Base-by-base conservation (phyloP, 1,140 invertebrate species). In the Drosophila ercepeae region DNA sequence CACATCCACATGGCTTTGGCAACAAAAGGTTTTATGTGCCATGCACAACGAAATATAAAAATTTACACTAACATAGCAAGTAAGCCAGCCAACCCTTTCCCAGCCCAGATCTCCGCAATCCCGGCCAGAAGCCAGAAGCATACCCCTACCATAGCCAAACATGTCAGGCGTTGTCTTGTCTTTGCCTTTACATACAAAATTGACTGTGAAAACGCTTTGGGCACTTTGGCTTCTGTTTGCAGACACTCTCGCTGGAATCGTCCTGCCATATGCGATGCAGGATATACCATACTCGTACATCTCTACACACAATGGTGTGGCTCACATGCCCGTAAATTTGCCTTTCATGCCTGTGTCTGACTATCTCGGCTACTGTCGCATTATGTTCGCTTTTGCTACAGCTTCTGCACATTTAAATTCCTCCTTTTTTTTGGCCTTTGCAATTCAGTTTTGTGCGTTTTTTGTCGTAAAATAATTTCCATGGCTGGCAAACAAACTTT, bases 141-240 rank as follows among this genome's bases (percentile, higher is more conserved):
- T 16, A 4, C 39, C 39, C 6, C 16, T 8, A 2, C 39, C 39
- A 1, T 13, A n/a, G 19, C 16, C 29, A 54, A 25, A 63, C 36
- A 49, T 74, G 71, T 46, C 59, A 54, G 49, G 36, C 76, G 81
- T 86, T 86, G 81, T 65, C 70, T 74, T 74, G 70, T 81, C 81
- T 84, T 84, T 86, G 61, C 58, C 72, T 84, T 81, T 88, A 71
- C 82, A 88, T 84, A 86, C 71, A 88, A 84, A 84, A 84, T 84
- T 84, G 82, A 84, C 81, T 84, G 82, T 81, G 81, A 84, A 84
- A 84, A 86, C 63, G 81, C 81, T 84, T 84, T 88, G 76, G 82
- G 81, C 76, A 69, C 75, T 88, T 74, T 84, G 72, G 50, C 68
- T 70, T 71, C 58, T 69, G 63, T 77, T 86, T 79, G 60, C 64